phyloP scores from a whole-genome alignment of 2,888 invertebrate species.

The Linnaemya vulpina region DNA sequence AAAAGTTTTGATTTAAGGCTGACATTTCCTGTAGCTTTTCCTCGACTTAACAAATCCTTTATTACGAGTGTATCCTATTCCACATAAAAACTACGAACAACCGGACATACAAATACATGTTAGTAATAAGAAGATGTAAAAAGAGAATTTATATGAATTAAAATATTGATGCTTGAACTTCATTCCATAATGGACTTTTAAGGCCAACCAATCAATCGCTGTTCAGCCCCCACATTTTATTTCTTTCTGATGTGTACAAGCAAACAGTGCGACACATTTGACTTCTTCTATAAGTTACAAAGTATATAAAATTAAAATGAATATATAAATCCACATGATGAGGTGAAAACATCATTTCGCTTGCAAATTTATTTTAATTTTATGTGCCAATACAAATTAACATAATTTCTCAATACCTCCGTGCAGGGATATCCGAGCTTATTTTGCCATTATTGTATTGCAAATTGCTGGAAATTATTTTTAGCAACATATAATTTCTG shows the following conservation, averaged over 20 bases:
- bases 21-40: too few species aligned
- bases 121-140: not conserved
- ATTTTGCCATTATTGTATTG: slow-evolving; percentile 10
- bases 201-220: slow-evolving; percentile 55
- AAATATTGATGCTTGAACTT: slow-evolving; percentile 13
- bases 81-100: too few species aligned
- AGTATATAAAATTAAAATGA: not conserved
- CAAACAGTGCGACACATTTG: not conserved
- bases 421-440: slow-evolving; percentile 11
- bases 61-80: too few species aligned
- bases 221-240: not conserved
- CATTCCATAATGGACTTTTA: slow-evolving; percentile 44
- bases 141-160: slow-evolving; percentile 27
- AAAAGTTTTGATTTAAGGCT: too few species aligned
- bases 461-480: slow-evolving; percentile 36
- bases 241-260: not conserved
- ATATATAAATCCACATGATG: not conserved
- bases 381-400: slow-evolving; percentile 5
- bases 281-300: not conserved
- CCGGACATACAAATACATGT: not conserved
- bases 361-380: slow-evolving; percentile 16
- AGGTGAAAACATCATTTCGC: not conserved
- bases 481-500: not conserved
- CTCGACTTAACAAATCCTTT: too few species aligned
- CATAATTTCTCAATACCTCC: slow-evolving; percentile 41